These are phyloP conservation scores for Sebastes itinus DNA, from an alignment of 2,797 vertebrate species.

Conservation along the genomic window DNA sequence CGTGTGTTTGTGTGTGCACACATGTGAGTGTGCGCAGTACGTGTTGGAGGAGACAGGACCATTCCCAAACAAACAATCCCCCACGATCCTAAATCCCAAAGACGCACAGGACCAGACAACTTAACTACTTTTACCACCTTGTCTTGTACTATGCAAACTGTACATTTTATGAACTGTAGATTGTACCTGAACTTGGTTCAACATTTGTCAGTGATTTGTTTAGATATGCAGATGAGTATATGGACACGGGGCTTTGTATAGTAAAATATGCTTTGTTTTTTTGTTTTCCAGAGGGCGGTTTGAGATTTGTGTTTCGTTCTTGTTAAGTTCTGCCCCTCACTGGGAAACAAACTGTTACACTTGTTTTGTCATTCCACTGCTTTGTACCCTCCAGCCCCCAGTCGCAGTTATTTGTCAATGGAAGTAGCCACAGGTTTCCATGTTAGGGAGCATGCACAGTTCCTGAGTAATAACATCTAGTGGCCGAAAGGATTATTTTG, in stretches of 20 bases:
- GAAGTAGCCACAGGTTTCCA: conserved; percentile 61
- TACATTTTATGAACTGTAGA: conserved; percentile 91
- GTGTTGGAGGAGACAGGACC: conserved; percentile 34
- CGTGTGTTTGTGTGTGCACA: conserved; percentile 6
- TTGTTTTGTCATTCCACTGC: conserved; percentile 83
- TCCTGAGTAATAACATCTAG: conserved; percentile 14
- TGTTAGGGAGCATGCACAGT: conserved; percentile 38
- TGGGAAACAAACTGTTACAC: conserved; percentile 83
- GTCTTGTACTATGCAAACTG: conserved; percentile 98
- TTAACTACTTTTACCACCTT: conserved; percentile 79
- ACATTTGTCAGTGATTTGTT: conserved; percentile 89
- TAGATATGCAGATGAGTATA: conserved; percentile 81
- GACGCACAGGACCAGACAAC: conserved; percentile 85
- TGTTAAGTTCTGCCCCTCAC: conserved; percentile 81
- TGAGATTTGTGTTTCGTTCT: conserved; percentile 82
- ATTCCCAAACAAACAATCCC: conserved; percentile 55
- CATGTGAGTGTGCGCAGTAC: not conserved
- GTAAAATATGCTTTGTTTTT: conserved; percentile 52
- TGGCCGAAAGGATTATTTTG: conserved; percentile 26
- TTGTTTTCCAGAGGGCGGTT: conserved; percentile 67
- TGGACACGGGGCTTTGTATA: conserved; percentile 85
- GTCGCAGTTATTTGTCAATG: conserved; percentile 64
- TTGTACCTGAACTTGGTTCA: conserved; percentile 83
- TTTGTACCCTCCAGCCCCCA: conserved; percentile 70
- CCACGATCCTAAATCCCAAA: conserved; percentile 88